Percentiles rank a stretch among this genome's conserved stretches.
Evolutionary conservation across 2,888 invertebrate species (phyloP).

Genomic region (Coecobrya sp.): DNA sequence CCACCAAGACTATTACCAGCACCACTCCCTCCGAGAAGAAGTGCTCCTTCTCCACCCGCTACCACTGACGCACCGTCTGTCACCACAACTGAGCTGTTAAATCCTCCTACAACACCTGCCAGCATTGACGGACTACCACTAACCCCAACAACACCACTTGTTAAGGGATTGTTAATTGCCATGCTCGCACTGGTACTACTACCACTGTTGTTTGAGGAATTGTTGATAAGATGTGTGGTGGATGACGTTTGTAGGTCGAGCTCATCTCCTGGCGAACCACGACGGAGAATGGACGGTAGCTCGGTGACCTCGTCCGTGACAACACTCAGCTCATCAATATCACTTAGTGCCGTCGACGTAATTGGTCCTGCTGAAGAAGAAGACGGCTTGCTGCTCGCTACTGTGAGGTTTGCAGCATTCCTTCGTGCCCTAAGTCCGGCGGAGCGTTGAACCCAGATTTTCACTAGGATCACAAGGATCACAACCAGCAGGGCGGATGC

Average conservation of each 20-base stretch:
- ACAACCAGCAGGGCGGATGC: slow-evolving; percentile 92
- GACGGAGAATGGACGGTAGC: slow-evolving; percentile 84
- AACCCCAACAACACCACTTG: slow-evolving; percentile 55
- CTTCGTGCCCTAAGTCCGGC: slow-evolving; percentile 52
- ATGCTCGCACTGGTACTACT: slow-evolving; percentile 27
- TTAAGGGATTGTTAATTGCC: slow-evolving; percentile 33
- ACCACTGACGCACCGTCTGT: slow-evolving; percentile 49
- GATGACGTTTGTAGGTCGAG: slow-evolving; percentile 78
- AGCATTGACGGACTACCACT: slow-evolving; percentile 67
- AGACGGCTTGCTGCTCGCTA: slow-evolving; percentile 85
- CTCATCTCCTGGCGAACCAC: slow-evolving; percentile 82
- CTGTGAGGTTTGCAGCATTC: slow-evolving; percentile 54
- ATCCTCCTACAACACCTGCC: slow-evolving; percentile 65
- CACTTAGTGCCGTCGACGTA: slow-evolving; percentile 93
- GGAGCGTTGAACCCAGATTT: slow-evolving; percentile 90
- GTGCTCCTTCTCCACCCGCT: slow-evolving; percentile 53
- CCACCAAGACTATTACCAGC: slow-evolving; percentile 35
- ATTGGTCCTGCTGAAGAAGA: slow-evolving; percentile 94
- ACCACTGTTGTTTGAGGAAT: slow-evolving; percentile 41
- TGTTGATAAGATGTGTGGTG: slow-evolving; percentile 74
- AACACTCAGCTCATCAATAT: slow-evolving; percentile 90
- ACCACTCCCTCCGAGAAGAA: slow-evolving; percentile 62
- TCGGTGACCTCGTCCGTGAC: slow-evolving; percentile 85
- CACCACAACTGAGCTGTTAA: slow-evolving; percentile 59
- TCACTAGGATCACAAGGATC: slow-evolving; percentile 90